phyloP scores from a whole-genome alignment of 2,113 vertebrate species.

The Dasyurus viverrinus region DNA sequence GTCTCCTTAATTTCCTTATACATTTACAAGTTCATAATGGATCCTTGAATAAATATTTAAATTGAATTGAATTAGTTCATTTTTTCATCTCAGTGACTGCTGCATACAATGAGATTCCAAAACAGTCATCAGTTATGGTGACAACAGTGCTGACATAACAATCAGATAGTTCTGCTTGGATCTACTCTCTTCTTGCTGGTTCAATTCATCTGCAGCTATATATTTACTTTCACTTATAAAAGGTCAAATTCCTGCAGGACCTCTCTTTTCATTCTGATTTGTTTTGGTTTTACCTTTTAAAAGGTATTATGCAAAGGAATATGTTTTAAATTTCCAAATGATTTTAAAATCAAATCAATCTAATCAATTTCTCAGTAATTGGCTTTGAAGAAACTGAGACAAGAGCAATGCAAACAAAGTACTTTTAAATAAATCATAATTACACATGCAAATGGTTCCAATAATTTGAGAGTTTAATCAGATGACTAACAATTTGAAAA shows the following conservation, averaged over 20 bases:
- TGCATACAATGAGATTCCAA: neutral
- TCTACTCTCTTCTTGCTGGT: neutral
- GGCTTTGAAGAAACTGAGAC: conserved; percentile 78
- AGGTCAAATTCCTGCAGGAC: conserved; percentile 1
- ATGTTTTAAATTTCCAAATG: conserved; percentile 74
- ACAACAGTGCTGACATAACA: neutral
- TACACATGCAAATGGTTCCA: conserved; percentile 79
- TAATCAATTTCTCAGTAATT: conserved; percentile 79
- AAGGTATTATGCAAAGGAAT: conserved; percentile 50
- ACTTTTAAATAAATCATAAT: conserved; percentile 84
- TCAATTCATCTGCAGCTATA: neutral
- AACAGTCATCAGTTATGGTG: neutral
- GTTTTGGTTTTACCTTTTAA: conserved; percentile 52
- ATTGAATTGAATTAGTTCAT: neutral
- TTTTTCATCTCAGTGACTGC: neutral
- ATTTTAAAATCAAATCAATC: conserved; percentile 77
- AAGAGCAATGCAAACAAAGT: conserved; percentile 80
- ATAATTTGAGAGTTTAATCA: conserved; percentile 79
- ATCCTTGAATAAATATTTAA: neutral
- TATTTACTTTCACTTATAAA: neutral
- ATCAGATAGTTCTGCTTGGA: neutral
- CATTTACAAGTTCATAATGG: neutral
- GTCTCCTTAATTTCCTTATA: neutral
- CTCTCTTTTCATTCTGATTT: conserved; percentile 10
- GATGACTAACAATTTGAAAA: conserved; percentile 75